Percentiles rank a stretch among this genome's conserved stretches.
Conservation (phyloP, 2,797 vertebrate species). For the Sebastes oblongus region DNA sequence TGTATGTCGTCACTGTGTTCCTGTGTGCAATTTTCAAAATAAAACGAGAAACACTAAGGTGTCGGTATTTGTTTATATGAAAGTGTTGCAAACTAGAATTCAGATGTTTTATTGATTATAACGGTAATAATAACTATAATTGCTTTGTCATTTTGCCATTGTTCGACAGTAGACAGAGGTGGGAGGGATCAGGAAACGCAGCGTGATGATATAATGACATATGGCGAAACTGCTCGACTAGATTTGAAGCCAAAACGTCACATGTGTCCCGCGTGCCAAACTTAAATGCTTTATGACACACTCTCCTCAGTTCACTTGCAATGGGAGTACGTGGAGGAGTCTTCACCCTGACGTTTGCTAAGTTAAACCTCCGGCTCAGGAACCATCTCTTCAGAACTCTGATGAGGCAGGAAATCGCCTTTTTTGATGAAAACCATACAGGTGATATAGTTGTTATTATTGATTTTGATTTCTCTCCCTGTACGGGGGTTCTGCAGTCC, state of each 20-base stretch:
- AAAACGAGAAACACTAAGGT: not conserved
- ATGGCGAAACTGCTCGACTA: not conserved
- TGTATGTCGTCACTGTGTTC: not conserved
- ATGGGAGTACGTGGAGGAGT: conserved; percentile 92
- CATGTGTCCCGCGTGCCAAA: not conserved
- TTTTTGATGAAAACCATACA: conserved; percentile 96
- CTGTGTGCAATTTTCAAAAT: not conserved
- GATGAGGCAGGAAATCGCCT: conserved; percentile 93
- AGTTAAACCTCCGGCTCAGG: conserved; percentile 92
- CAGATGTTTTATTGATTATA: not conserved
- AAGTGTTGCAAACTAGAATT: not conserved
- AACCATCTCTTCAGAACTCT: conserved; percentile 92
- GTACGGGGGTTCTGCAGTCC: not conserved
- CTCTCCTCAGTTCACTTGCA: conserved; percentile 88
- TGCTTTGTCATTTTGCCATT: not conserved
- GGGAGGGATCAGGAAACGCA: not conserved
- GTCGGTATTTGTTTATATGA: not conserved
- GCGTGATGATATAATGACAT: not conserved
- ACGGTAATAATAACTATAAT: not conserved
- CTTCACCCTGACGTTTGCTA: conserved; percentile 91
- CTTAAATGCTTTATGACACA: not conserved
- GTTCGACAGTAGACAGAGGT: not conserved
- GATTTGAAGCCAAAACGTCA: not conserved
- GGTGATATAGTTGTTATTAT: conserved; percentile 72
- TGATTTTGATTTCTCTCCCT: not conserved